These are phyloP conservation scores for Girardinichthys multiradiatus DNA, from an alignment of 2,113 vertebrate species.

Conservation along the genomic window DNA sequence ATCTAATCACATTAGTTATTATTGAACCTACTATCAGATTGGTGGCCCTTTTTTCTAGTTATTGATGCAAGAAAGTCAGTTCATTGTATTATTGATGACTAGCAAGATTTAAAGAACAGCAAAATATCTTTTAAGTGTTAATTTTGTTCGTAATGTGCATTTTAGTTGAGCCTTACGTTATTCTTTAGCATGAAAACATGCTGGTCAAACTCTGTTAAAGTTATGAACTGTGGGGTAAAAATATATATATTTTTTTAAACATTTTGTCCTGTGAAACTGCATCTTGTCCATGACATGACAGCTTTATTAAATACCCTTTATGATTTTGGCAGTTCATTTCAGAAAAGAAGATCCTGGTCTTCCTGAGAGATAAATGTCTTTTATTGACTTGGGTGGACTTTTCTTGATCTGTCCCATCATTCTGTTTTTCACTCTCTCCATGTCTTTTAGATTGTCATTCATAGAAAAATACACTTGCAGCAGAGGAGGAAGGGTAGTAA, in stretches of 20 bases:
- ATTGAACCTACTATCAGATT: not conserved
- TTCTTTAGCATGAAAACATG: not conserved
- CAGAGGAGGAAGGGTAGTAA: slow-evolving; percentile 57
- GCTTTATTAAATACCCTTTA: slow-evolving; percentile 31
- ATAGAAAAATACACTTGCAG: slow-evolving; percentile 57
- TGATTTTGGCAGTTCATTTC: slow-evolving; percentile 36
- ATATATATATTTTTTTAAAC: not conserved
- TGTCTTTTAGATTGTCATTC: slow-evolving; percentile 53
- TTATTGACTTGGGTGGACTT: slow-evolving; percentile 49
- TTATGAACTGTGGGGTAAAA: not conserved
- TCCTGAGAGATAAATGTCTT: slow-evolving; percentile 30
- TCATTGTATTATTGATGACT: too few relatives aligned
- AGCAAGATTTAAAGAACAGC: not conserved
- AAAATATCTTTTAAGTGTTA: too few relatives aligned
- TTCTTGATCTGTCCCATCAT: slow-evolving; percentile 9
- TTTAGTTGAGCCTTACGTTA: not conserved
- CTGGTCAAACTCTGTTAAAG: not conserved
- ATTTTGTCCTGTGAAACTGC: not conserved
- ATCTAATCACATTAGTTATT: not conserved
- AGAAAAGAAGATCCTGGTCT: slow-evolving; percentile 33
- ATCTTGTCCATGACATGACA: not conserved
- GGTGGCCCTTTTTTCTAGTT: not conserved
- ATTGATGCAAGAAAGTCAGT: not conserved
- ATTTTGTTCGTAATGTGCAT: not conserved
- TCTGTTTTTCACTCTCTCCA: slow-evolving; percentile 20